Conservation (phyloP, 30 jellyfish, hydroid and myxozoan species). For the Turritopsis dohrnii region DNA sequence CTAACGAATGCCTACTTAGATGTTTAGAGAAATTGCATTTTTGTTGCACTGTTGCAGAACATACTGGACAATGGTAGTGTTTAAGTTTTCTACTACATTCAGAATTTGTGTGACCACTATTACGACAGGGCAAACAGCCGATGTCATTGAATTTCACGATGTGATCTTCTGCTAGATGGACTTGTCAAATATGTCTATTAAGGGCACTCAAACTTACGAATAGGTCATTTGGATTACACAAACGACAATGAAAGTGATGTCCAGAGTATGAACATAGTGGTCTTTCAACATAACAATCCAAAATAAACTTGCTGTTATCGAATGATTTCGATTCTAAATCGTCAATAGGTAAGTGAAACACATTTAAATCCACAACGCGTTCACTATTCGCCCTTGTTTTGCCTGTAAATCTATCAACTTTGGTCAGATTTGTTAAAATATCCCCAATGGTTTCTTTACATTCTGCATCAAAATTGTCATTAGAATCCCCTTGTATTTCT, state of each 20-base stretch:
- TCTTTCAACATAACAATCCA: neutral
- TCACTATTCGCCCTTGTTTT: neutral
- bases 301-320: neutral
- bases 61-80: neutral
- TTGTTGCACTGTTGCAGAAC: neutral
- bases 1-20: neutral
- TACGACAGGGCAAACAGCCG: neutral
- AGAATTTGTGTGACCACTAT: neutral
- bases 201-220: neutral
- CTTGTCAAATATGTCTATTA: neutral
- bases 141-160: neutral
- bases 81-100: neutral
- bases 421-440: neutral
- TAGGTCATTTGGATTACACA: neutral
- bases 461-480: neutral
- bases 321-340: neutral
- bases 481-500: neutral
- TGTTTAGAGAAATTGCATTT: neutral
- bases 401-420: neutral
- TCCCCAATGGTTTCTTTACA: neutral
- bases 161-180: neutral
- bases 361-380: neutral
- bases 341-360: neutral
- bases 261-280: neutral
- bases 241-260: neutral